These are phyloP conservation scores for Agelastica alni DNA, from an alignment of 2,888 invertebrate genomes.

Conservation along the genomic window DNA sequence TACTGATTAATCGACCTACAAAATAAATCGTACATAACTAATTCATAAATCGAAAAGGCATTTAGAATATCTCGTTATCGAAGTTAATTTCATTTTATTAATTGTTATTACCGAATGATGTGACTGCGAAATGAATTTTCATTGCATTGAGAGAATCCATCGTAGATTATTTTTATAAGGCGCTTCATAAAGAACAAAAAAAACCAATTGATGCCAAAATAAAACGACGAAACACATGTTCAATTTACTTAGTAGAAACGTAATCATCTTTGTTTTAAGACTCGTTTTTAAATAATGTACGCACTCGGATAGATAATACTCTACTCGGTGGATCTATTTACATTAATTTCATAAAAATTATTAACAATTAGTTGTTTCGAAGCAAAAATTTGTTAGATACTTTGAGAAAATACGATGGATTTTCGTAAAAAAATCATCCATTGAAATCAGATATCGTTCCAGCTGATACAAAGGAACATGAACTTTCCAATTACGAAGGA, in stretches of 20 bases:
- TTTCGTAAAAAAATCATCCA: too few species aligned
- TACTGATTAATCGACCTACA: not conserved
- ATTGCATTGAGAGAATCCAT: not conserved
- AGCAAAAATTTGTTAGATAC: too few species aligned
- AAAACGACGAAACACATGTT: slow-evolving; percentile 26
- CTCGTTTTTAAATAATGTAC: not conserved
- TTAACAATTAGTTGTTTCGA: too few species aligned
- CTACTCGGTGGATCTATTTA: too few species aligned
- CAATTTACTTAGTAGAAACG: slow-evolving; percentile 26
- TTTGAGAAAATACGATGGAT: too few species aligned
- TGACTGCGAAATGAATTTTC: not conserved
- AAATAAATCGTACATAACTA: not conserved
- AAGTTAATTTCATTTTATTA: not conserved
- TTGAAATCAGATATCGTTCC: too few species aligned
- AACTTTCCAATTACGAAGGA: too few species aligned
- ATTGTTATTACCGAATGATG: not conserved
- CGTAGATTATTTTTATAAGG: slow-evolving; percentile 21
- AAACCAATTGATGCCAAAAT: slow-evolving; percentile 13
- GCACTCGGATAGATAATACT: too few species aligned
- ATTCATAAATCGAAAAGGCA: not conserved
- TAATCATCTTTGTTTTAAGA: slow-evolving; percentile 25
- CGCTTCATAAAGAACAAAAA: slow-evolving; percentile 17
- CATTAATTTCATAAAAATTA: too few species aligned
- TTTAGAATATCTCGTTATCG: not conserved
- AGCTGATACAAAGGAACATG: too few species aligned